Evolutionary conservation across 2,113 vertebrate species (phyloP).

Genomic region (Asarcornis scutulata): DNA sequence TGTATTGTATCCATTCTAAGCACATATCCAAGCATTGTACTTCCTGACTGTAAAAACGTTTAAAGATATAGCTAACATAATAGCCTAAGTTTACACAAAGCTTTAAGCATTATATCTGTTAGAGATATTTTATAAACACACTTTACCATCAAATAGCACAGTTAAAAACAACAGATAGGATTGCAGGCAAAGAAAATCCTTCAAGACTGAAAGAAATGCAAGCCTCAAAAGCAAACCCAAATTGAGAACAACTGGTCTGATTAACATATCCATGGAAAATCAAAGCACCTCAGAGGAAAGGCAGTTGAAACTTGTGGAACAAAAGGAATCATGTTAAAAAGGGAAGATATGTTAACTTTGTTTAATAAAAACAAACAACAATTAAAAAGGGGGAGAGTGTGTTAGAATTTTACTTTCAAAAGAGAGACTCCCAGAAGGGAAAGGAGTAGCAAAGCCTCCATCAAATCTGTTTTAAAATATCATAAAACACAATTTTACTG

Average conservation of each 20-base stretch:
- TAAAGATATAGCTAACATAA: background rate
- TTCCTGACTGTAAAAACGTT: background rate
- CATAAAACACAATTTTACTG: background rate
- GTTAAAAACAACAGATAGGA: background rate
- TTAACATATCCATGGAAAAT: background rate
- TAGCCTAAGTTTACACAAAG: background rate
- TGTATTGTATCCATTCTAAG: background rate
- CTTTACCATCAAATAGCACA: background rate
- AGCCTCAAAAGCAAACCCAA: constrained; percentile 21
- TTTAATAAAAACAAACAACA: constrained; percentile 18
- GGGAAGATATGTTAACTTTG: background rate
- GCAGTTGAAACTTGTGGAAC: background rate
- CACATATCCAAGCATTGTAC: background rate
- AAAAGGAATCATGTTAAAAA: background rate
- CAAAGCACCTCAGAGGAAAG: background rate
- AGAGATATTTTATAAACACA: background rate
- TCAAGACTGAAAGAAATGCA: background rate
- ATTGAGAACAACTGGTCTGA: background rate
- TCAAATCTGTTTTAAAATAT: background rate
- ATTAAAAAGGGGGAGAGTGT: background rate
- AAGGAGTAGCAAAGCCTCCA: background rate
- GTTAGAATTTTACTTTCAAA: background rate
- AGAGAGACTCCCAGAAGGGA: background rate
- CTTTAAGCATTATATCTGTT: background rate
- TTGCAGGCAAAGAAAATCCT: background rate